These are phyloP conservation scores for Brachionus plicatilis DNA, from an alignment of 1,140 invertebrate species.

Conservation along the genomic window DNA sequence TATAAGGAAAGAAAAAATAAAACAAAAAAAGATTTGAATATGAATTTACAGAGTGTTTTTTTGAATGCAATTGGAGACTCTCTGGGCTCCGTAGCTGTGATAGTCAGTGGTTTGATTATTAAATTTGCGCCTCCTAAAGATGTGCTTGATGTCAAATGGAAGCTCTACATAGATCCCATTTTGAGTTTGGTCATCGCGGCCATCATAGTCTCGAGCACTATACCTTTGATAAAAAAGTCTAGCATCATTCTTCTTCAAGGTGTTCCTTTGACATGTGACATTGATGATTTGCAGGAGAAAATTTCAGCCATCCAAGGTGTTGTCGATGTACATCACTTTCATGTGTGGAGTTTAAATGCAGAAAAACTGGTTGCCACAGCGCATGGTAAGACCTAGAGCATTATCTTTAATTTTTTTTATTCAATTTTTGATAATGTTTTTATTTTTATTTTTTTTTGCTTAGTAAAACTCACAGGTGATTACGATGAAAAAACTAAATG, in stretches of 20 bases:
- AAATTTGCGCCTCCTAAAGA: slow-evolving; percentile 58
- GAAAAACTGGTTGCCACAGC: neutral
- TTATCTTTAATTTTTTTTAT: neutral
- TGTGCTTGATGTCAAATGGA: slow-evolving; percentile 65
- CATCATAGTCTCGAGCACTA: slow-evolving; percentile 59
- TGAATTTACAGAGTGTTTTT: slow-evolving; percentile 97
- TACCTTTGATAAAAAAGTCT: slow-evolving; percentile 60
- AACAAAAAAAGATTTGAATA: neutral
- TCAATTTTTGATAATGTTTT: neutral
- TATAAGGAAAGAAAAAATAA: neutral
- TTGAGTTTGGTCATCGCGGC: slow-evolving; percentile 63
- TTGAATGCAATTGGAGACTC: slow-evolving; percentile 89
- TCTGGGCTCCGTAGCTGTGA: slow-evolving; percentile 81
- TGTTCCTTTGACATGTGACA: slow-evolving; percentile 59
- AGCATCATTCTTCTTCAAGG: slow-evolving; percentile 61
- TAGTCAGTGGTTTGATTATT: slow-evolving; percentile 70
- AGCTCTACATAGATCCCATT: slow-evolving; percentile 83
- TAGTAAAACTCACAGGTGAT: neutral
- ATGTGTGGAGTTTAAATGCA: slow-evolving; percentile 60
- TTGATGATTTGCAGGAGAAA: slow-evolving; percentile 56
- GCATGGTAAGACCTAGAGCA: neutral
- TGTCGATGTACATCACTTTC: slow-evolving; percentile 61
- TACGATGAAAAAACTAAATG: neutral
- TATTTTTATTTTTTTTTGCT: neutral
- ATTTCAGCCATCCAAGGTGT: slow-evolving; percentile 57